Evolutionary conservation across 2,113 vertebrate genomes (phyloP).

Genomic region (Neotoma lepida): DNA sequence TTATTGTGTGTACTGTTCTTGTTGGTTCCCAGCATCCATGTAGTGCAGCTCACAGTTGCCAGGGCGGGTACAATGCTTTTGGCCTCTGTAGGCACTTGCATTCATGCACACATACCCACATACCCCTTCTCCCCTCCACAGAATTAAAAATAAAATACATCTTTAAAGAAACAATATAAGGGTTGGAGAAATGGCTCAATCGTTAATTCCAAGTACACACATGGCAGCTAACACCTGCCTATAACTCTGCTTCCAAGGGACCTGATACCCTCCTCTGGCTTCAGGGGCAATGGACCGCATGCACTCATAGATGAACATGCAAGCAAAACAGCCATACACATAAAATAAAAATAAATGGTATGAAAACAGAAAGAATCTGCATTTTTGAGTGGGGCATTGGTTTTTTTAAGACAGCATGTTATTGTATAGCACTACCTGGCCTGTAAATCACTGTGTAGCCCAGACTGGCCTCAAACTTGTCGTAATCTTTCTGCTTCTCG

Average conservation of each 20-base stretch:
- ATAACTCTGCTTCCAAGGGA: background rate
- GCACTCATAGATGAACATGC: background rate
- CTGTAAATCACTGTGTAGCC: background rate
- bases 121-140: background rate
- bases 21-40: background rate
- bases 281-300: background rate
- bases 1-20: background rate
- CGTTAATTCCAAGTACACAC: background rate
- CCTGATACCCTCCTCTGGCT: too few relatives aligned
- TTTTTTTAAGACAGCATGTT: background rate
- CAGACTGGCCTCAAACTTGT: background rate
- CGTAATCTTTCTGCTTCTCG: background rate
- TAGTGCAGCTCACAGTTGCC: background rate
- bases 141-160: background rate
- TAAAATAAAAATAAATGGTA: background rate
- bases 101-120: too few relatives aligned
- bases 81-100: background rate
- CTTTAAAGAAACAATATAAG: background rate
- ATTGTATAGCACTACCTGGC: background rate
- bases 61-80: background rate
- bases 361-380: background rate
- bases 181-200: background rate
- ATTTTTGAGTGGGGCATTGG: background rate
- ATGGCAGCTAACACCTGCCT: background rate
- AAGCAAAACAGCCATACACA: background rate